phyloP scores from a whole-genome alignment of 2,888 invertebrate genomes.

The Harpalus rubripes region DNA sequence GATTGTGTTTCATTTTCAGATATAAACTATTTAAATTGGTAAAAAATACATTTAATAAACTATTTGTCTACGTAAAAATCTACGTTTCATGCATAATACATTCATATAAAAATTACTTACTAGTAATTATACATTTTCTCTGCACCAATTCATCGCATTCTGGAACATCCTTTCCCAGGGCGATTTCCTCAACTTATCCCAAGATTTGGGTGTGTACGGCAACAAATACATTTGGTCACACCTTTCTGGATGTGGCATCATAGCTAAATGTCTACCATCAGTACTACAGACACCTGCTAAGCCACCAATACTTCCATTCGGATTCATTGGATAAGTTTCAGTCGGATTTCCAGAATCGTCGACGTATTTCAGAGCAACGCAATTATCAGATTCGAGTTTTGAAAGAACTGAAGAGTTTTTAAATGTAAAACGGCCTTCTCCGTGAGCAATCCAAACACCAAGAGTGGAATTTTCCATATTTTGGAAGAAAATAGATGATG shows the following conservation, averaged over 20 bases:
- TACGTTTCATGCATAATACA: conserved; percentile 12
- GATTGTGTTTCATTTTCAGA: neutral
- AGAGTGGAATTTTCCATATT: conserved; percentile 93
- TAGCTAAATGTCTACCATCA: conserved; percentile 95
- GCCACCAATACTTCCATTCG: conserved; percentile 93
- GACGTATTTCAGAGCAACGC: conserved; percentile 90
- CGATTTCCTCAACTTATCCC: conserved; percentile 81
- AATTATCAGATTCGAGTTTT: conserved; percentile 80
- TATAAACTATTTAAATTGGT: neutral
- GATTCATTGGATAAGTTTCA: conserved; percentile 94
- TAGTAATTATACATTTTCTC: conserved; percentile 47
- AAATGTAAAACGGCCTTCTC: conserved; percentile 91
- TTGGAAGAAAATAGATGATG: conserved; percentile 90
- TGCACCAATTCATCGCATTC: conserved; percentile 90
- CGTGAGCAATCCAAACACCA: conserved; percentile 98
- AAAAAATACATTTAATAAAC: neutral
- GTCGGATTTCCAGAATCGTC: conserved; percentile 89
- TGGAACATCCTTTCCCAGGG: conserved; percentile 96
- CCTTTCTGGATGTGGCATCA: conserved; percentile 99
- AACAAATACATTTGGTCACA: conserved; percentile 95
- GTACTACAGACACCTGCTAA: conserved; percentile 93
- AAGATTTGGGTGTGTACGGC: conserved; percentile 83
- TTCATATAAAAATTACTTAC: neutral
- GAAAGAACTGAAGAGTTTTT: conserved; percentile 78
- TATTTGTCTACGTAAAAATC: conserved; percentile 1